A percentile compares a stretch with the other conserved stretches of the same genome.
Conservation (phyloP, 2,797 vertebrate genomes). For the Lophotriccus pileatus region DNA sequence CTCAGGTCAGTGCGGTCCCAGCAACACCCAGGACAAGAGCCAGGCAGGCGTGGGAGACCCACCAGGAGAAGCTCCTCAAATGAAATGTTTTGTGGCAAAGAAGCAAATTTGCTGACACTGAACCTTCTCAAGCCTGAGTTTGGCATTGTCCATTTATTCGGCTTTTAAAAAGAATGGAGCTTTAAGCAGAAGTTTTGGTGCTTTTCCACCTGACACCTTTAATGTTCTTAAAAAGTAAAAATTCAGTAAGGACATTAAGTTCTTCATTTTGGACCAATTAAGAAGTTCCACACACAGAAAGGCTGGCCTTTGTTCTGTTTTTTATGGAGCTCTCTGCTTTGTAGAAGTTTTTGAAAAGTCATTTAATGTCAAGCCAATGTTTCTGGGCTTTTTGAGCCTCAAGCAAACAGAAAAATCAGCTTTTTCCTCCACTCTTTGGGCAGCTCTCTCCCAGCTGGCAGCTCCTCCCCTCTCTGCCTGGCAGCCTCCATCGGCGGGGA, state of each 20-base stretch:
- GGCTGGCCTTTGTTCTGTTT: background rate
- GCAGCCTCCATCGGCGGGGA: background rate
- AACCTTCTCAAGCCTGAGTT: background rate
- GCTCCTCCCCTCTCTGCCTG: background rate
- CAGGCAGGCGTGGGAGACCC: accelerated
- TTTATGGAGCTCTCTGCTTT: background rate
- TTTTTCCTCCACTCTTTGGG: background rate
- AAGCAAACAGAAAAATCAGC: background rate
- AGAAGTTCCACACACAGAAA: background rate
- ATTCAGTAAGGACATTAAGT: background rate
- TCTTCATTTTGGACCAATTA: background rate
- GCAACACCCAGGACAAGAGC: background rate
- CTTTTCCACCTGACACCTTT: background rate
- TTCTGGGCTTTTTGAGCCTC: background rate
- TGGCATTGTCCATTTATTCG: background rate
- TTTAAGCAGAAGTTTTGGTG: background rate
- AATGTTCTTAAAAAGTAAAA: background rate
- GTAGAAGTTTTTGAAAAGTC: background rate
- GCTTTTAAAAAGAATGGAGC: background rate
- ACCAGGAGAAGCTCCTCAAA: background rate
- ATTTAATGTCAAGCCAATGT: background rate
- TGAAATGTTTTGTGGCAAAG: background rate
- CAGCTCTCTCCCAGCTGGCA: background rate
- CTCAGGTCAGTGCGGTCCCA: accelerated
- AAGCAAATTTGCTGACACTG: background rate